Percentiles rank a stretch among this genome's conserved stretches.
Evolutionary conservation across 1,140 invertebrate species (phyloP).

Genomic region (Coenobita brevimanus): DNA sequence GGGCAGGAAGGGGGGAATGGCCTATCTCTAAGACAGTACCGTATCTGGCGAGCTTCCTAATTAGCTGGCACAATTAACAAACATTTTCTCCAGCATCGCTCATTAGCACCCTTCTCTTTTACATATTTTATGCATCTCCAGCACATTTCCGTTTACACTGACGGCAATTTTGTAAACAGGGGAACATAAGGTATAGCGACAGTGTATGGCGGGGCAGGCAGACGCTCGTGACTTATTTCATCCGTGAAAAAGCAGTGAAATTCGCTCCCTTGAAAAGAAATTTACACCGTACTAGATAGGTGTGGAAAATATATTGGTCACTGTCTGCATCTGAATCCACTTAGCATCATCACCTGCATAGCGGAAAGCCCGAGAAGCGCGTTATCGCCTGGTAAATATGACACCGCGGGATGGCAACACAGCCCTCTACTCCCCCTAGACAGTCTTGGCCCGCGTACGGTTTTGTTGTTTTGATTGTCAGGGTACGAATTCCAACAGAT

Average conservation of each 20-base stretch:
- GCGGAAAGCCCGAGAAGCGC: slow-evolving; percentile 8
- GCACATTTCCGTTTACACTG: slow-evolving; percentile 67
- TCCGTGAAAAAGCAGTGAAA: not conserved
- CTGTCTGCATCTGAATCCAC: not conserved
- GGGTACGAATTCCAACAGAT: no score
- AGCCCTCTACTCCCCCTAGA: not conserved
- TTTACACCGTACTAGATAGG: not conserved
- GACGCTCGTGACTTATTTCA: slow-evolving; percentile 7
- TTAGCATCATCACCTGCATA: slow-evolving; percentile 7
- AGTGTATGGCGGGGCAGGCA: not conserved
- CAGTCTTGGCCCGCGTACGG: no score
- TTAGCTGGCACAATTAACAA: slow-evolving; percentile 66
- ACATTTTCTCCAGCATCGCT: slow-evolving; percentile 62
- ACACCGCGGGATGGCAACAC: slow-evolving; percentile 11
- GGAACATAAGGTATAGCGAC: slow-evolving; percentile 37
- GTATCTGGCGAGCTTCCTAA: slow-evolving; percentile 35
- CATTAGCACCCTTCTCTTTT: slow-evolving; percentile 66
- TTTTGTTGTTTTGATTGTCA: no score
- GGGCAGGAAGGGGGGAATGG: not conserved
- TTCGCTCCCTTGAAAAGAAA: not conserved
- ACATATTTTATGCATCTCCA: slow-evolving; percentile 67
- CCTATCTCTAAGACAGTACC: not conserved
- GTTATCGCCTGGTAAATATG: slow-evolving; percentile 20
- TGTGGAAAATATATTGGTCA: no score
- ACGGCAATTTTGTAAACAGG: slow-evolving; percentile 65